Evolutionary conservation across 2,113 vertebrate genomes (phyloP).

Genomic region (Dicrurus megarhynchus): DNA sequence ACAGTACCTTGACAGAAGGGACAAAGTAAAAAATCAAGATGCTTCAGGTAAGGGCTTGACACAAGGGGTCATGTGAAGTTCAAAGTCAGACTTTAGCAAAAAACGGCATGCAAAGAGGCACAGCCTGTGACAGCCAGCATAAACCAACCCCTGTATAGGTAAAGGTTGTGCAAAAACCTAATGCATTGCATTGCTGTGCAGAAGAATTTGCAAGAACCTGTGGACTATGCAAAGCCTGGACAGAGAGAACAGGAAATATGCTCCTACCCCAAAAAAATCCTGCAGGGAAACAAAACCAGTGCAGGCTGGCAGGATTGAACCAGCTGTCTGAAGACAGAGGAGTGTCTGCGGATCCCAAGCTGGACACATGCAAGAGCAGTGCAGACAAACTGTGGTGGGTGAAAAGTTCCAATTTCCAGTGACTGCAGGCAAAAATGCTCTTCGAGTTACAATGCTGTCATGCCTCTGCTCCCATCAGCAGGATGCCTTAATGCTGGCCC

Average conservation of each 20-base stretch:
- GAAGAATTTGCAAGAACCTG: neutral
- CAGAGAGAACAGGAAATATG: neutral
- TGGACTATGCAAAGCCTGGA: neutral
- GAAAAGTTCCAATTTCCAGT: neutral
- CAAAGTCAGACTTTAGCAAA: constrained; percentile 11
- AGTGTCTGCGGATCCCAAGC: neutral
- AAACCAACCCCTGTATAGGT: neutral
- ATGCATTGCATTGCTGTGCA: neutral
- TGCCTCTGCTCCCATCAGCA: neutral
- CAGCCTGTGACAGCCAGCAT: neutral
- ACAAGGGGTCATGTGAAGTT: neutral
- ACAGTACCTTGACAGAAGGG: constrained; percentile 32
- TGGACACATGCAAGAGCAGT: neutral
- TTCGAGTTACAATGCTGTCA: neutral
- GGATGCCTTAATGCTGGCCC: rapidly evolving
- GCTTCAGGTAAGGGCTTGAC: neutral
- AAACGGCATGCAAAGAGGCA: neutral
- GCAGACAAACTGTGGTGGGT: neutral
- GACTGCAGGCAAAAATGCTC: neutral
- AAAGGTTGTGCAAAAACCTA: neutral
- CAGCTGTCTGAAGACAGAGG: neutral
- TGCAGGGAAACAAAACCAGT: neutral
- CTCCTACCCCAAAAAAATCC: neutral
- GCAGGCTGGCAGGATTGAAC: neutral
- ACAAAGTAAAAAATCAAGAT: constrained; percentile 38